These are phyloP conservation scores for Trichomalopsis sarcophagae DNA, from an alignment of 1,140 invertebrate genomes.

Conservation along the genomic window DNA sequence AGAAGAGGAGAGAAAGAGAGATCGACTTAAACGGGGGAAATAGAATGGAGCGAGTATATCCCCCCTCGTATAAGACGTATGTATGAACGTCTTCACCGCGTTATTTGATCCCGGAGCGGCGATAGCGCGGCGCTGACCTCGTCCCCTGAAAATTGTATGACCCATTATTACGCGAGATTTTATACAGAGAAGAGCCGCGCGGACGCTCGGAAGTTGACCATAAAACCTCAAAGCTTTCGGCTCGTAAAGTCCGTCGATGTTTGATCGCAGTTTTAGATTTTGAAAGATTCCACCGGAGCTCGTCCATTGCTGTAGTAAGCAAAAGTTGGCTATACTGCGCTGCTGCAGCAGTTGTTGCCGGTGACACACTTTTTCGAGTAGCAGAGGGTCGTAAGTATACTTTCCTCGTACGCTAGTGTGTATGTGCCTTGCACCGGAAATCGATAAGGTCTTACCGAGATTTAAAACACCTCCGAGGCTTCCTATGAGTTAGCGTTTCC, in stretches of 20 bases:
- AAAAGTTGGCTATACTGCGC: background rate
- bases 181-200: background rate
- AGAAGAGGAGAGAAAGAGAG: background rate
- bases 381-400: background rate
- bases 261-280: constrained; percentile 35
- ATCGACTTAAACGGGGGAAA: background rate
- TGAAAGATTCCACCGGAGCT: background rate
- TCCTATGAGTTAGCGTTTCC: background rate
- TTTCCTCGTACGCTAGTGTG: background rate
- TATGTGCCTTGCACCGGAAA: background rate
- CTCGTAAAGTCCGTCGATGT: background rate
- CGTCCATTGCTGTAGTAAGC: background rate
- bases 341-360: background rate
- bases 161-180: background rate
- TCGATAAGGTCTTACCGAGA: constrained; percentile 10
- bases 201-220: background rate
- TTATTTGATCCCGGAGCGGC: constrained; percentile 7
- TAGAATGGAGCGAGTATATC: background rate
- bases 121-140: background rate
- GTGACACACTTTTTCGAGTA: background rate
- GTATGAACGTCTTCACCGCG: background rate
- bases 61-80: background rate
- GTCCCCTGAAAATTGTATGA: background rate
- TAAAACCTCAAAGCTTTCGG: constrained; percentile 13
- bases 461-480: constrained; percentile 8